Conservation (phyloP, 2,113 vertebrate genomes). For the Triplophysa rosa region DNA sequence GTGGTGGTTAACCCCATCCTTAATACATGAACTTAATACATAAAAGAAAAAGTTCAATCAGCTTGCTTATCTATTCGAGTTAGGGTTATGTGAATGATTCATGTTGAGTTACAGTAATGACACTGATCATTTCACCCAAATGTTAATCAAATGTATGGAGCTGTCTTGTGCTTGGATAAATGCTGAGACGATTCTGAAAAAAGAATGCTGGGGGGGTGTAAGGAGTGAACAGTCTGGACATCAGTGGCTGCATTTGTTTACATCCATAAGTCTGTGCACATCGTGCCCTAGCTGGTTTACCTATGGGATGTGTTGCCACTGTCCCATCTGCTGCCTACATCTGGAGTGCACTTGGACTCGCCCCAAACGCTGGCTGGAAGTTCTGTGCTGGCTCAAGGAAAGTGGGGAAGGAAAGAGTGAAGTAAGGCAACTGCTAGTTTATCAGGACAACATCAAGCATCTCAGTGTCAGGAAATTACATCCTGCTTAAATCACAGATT, state of each 20-base stretch:
- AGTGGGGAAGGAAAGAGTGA: conserved; percentile 38
- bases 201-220: background rate
- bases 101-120: too few relatives aligned
- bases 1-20: too few relatives aligned
- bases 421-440: background rate
- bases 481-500: background rate
- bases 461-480: background rate
- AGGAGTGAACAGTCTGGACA: conserved; percentile 19
- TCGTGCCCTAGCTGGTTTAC: conserved; percentile 9
- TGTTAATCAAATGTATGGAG: too few relatives aligned
- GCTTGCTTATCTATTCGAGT: too few relatives aligned
- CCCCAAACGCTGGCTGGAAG: conserved; percentile 61
- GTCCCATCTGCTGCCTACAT: conserved; percentile 58
- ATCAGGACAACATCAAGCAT: background rate
- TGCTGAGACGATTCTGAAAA: background rate
- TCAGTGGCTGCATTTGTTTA: conserved; percentile 45
- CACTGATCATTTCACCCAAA: too few relatives aligned
- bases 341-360: conserved; percentile 62
- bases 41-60: too few relatives aligned
- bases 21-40: too few relatives aligned
- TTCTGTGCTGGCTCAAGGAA: conserved; percentile 61
- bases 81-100: too few relatives aligned
- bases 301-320: conserved; percentile 17
- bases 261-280: conserved; percentile 26
- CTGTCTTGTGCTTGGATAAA: too few relatives aligned